Evolutionary conservation across 2,797 vertebrate genomes (phyloP).

Genomic region (Syngnathus rostellatus): DNA sequence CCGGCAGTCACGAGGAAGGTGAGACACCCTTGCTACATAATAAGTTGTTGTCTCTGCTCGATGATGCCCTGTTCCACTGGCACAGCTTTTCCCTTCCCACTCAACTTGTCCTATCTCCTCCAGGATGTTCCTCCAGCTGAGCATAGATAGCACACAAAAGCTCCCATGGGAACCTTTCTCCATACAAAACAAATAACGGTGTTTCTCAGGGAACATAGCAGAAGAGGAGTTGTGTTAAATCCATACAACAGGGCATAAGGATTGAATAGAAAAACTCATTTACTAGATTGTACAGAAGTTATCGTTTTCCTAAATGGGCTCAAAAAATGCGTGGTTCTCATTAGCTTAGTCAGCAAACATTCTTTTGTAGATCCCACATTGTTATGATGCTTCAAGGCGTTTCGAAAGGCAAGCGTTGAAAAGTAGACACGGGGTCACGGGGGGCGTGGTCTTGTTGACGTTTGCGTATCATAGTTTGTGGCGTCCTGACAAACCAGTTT

Average conservation of each 20-base stretch:
- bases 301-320: too few relatives aligned
- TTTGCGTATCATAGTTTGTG: not conserved
- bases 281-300: too few relatives aligned
- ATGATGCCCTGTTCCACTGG: constrained; percentile 13
- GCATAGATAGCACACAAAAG: constrained; percentile 20
- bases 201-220: constrained; percentile 5
- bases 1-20: constrained; percentile 97
- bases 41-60: constrained; percentile 13
- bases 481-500: not conserved
- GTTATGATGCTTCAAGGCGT: not conserved
- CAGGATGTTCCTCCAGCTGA: constrained; percentile 52
- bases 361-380: too few relatives aligned
- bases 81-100: constrained; percentile 33
- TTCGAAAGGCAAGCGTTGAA: not conserved
- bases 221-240: constrained; percentile 2
- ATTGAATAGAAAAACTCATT: too few relatives aligned
- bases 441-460: not conserved
- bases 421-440: not conserved
- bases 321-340: too few relatives aligned
- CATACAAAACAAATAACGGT: constrained; percentile 25
- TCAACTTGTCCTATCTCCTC: constrained; percentile 29
- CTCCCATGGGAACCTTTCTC: constrained; percentile 24
- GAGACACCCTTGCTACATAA: constrained; percentile 47
- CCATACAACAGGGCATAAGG: too few relatives aligned
- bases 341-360: too few relatives aligned